These are phyloP conservation scores for Aphidius ervi DNA, from an alignment of 1,140 invertebrate species.

Conservation along the genomic window DNA sequence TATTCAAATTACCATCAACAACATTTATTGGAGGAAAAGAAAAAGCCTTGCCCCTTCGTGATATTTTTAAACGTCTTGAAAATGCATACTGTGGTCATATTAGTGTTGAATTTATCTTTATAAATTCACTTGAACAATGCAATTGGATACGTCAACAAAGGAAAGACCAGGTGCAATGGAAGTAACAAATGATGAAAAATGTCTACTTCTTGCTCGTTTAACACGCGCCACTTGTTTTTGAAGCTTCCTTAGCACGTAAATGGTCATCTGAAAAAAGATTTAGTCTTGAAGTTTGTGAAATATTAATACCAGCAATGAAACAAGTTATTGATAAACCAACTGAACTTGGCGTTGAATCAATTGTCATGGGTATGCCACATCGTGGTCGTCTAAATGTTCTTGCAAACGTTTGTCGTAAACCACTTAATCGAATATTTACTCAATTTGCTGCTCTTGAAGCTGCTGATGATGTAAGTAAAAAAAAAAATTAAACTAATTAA, in stretches of 20 bases:
- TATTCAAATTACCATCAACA: conserved; percentile 94
- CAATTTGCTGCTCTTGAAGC: conserved; percentile 97
- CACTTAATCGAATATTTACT: conserved; percentile 95
- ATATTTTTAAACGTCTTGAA: conserved; percentile 91
- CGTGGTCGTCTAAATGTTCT: conserved; percentile 96
- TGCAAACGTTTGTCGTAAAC: conserved; percentile 98
- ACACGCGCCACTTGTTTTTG: conserved; percentile 94
- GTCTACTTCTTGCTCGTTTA: conserved; percentile 87
- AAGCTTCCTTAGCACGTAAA: conserved; percentile 95
- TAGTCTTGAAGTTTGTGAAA: conserved; percentile 98
- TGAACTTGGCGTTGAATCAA: conserved; percentile 91
- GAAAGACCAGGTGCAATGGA: conserved; percentile 92
- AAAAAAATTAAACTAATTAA: conserved; percentile 1
- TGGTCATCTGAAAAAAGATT: conserved; percentile 99
- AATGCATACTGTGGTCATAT: conserved; percentile 85
- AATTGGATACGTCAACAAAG: conserved; percentile 96
- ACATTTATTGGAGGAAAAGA: conserved; percentile 97
- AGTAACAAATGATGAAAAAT: conserved; percentile 85
- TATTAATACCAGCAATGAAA: conserved; percentile 98
- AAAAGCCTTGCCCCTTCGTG: conserved; percentile 81
- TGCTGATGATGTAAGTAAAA: conserved; percentile 83
- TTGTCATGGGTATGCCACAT: conserved; percentile 99
- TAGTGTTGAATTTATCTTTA: conserved; percentile 99
- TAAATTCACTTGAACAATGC: conserved; percentile 96
- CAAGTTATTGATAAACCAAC: conserved; percentile 96